A percentile compares a stretch with the other conserved stretches of the same genome.
These are phyloP conservation scores for Cnemophilus loriae DNA, from an alignment of 2,113 vertebrate genomes.

Conservation along the genomic window DNA sequence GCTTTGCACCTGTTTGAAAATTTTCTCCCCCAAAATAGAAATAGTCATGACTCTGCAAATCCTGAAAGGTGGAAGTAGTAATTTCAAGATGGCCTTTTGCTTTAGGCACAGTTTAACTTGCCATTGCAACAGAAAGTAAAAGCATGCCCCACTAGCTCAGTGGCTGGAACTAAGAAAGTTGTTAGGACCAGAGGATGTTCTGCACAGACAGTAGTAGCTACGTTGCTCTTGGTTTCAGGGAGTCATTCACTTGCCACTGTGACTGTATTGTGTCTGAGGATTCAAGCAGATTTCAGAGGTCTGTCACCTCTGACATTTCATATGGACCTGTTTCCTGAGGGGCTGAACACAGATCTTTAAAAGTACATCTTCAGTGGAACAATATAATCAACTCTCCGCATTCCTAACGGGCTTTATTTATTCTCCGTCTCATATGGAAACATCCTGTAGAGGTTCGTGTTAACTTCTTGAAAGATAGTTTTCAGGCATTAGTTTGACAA, in stretches of 20 bases:
- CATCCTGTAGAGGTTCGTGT: not conserved
- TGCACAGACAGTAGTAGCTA: not conserved
- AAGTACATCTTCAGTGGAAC: not conserved
- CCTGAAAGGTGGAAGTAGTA: not conserved
- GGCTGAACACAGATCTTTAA: not conserved
- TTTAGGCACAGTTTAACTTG: not conserved
- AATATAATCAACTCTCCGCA: not conserved
- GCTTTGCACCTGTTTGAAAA: not conserved
- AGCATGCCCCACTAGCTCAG: not conserved
- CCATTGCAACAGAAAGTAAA: not conserved
- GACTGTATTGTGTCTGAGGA: not conserved
- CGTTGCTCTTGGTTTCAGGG: not conserved
- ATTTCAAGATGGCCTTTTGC: not conserved
- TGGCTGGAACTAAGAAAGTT: not conserved
- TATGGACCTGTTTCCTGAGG: not conserved
- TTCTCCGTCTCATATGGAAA: not conserved
- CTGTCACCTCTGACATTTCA: not conserved
- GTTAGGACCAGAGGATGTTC: not conserved
- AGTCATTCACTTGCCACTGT: not conserved
- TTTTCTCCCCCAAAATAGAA: not conserved
- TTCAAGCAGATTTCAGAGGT: not conserved
- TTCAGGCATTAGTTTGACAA: not conserved
- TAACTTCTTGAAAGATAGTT: not conserved
- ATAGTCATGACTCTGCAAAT: not conserved
- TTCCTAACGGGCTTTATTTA: not conserved